These are phyloP conservation scores for Phrynocephalus forsythii DNA, from an alignment of 2,797 vertebrate species.

Conservation along the genomic window DNA sequence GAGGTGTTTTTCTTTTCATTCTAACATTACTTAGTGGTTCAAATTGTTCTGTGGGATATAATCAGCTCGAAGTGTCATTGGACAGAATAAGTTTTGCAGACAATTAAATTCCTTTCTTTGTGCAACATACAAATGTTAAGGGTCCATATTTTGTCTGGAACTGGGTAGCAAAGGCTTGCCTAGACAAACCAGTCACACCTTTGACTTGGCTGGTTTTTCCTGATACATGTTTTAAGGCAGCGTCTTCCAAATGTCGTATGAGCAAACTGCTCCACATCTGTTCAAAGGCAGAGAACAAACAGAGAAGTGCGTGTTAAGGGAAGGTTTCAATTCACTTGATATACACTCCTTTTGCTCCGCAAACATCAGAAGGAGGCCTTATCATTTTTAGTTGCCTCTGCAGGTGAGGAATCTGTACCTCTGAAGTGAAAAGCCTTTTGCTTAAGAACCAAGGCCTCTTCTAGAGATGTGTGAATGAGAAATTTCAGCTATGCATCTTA, in stretches of 20 bases:
- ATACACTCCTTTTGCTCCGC: neutral
- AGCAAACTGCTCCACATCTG: neutral
- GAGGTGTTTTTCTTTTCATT: conserved; percentile 16
- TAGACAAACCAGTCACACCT: conserved; percentile 13
- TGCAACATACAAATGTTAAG: neutral
- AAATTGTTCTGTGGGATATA: conserved; percentile 28
- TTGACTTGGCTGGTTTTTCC: conserved; percentile 10
- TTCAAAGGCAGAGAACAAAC: conserved; percentile 22
- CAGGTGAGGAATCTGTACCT: neutral
- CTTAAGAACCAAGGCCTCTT: neutral
- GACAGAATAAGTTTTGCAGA: conserved; percentile 28
- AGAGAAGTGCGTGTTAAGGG: neutral
- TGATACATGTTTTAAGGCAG: conserved; percentile 18
- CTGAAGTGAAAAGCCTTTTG: neutral
- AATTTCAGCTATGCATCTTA: neutral
- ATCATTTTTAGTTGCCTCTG: neutral
- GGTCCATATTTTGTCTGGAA: conserved; percentile 3
- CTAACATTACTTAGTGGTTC: conserved; percentile 7
- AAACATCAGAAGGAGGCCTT: conserved; percentile 9
- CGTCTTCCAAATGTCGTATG: conserved; percentile 3
- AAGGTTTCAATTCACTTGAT: conserved; percentile 9
- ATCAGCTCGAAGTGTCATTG: conserved; percentile 9
- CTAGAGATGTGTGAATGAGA: neutral
- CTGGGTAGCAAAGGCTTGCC: neutral
- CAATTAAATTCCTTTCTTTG: conserved; percentile 31